Percentiles rank a stretch among this genome's conserved stretches.
phyloP scores from a whole-genome alignment of 2,888 invertebrate genomes.

The Hoplodrina ambigua region DNA sequence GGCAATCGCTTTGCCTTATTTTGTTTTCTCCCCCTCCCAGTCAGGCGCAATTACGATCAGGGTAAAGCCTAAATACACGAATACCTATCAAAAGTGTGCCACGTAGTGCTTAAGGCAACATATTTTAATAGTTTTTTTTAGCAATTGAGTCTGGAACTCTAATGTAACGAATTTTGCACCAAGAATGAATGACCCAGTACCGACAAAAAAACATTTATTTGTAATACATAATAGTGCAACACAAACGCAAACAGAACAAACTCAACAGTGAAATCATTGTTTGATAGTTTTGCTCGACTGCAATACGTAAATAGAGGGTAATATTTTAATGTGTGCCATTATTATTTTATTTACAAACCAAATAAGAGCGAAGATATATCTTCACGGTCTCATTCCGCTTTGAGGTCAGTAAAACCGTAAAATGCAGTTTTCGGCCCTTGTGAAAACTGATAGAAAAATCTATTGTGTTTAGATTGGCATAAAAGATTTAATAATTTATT shows the following conservation, averaged over 20 bases:
- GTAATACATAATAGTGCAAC: background rate
- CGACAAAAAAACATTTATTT: background rate
- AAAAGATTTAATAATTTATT: no score
- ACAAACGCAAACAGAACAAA: background rate
- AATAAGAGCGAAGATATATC: slow-evolving; percentile 47
- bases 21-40: background rate
- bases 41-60: background rate
- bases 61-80: background rate
- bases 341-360: slow-evolving; percentile 32
- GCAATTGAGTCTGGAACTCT: background rate
- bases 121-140: no score
- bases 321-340: slow-evolving; percentile 13
- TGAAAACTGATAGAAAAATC: slow-evolving; percentile 17
- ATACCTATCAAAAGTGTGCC: background rate
- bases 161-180: no score
- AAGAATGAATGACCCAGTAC: no score
- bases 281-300: slow-evolving; percentile 8
- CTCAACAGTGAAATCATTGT: background rate
- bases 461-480: slow-evolving; percentile 1
- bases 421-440: slow-evolving; percentile 33
- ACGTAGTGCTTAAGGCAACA: background rate
- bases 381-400: slow-evolving; percentile 52
- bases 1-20: background rate
- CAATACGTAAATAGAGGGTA: slow-evolving; percentile 12
- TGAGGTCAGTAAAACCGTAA: slow-evolving; percentile 41